These are phyloP conservation scores for Mylabris phalerata DNA, from an alignment of 1,140 invertebrate genomes.

Conservation along the genomic window DNA sequence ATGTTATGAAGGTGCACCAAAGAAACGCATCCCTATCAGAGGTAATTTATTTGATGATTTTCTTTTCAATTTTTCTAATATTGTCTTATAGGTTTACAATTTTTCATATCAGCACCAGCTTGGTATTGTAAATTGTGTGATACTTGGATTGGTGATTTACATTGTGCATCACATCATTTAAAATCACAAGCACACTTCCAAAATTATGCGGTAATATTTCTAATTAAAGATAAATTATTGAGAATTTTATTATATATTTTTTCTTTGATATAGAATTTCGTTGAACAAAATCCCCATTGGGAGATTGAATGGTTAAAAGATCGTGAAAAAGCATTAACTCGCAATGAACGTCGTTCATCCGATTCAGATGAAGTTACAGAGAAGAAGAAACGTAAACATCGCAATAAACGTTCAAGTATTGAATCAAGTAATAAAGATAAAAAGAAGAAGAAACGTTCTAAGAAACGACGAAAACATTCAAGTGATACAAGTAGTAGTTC, in stretches of 20 bases:
- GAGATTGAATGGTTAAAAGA: slow-evolving; percentile 77
- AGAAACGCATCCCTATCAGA: slow-evolving; percentile 71
- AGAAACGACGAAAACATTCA: slow-evolving; percentile 38
- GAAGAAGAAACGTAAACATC: slow-evolving; percentile 28
- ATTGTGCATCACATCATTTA: slow-evolving; percentile 76
- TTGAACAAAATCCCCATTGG: slow-evolving; percentile 75
- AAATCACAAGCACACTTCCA: slow-evolving; percentile 70
- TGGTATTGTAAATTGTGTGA: slow-evolving; percentile 85
- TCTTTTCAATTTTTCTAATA: slow-evolving; percentile 15
- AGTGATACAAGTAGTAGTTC: slow-evolving; percentile 41
- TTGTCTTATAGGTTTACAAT: slow-evolving; percentile 63
- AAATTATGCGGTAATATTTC: slow-evolving; percentile 63
- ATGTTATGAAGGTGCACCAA: slow-evolving; percentile 58
- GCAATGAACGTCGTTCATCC: slow-evolving; percentile 23
- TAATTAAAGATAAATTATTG: not conserved
- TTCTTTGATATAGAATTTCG: slow-evolving; percentile 54
- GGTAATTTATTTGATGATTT: slow-evolving; percentile 43
- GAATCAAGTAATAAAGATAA: slow-evolving; percentile 28
- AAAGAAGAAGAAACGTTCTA: slow-evolving; percentile 39
- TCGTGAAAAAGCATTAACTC: slow-evolving; percentile 56
- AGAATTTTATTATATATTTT: not conserved
- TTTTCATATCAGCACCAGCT: slow-evolving; percentile 75
- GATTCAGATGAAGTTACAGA: slow-evolving; percentile 24
- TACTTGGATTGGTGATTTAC: slow-evolving; percentile 78
- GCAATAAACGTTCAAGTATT: slow-evolving; percentile 23